Conservation (phyloP, 2,113 vertebrate species). For the Heloderma charlesbogerti region DNA sequence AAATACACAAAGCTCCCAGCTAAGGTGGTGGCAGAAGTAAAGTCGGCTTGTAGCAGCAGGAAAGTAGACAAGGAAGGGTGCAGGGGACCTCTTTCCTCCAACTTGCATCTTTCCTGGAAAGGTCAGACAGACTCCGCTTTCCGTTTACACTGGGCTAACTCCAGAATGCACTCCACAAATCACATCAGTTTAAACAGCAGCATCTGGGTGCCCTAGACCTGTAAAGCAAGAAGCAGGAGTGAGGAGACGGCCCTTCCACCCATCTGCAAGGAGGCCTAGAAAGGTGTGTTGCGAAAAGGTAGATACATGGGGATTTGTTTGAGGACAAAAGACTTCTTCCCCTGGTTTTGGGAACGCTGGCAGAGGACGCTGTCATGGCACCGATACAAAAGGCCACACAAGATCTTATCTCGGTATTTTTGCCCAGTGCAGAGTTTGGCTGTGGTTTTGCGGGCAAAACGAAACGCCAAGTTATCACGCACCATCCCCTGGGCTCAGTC, state of each 20-base stretch:
- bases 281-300: not conserved
- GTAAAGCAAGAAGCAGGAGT: not conserved
- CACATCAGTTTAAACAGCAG: not conserved
- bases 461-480: constrained; percentile 60
- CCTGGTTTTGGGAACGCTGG: not conserved
- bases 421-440: constrained; percentile 80
- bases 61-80: not conserved
- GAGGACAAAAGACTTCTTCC: not conserved
- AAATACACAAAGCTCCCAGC: not conserved
- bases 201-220: not conserved
- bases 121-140: not conserved
- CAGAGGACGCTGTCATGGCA: not conserved
- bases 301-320: not conserved
- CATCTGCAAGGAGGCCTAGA: not conserved
- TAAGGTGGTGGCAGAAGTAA: not conserved
- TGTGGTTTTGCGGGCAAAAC: constrained; percentile 76
- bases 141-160: not conserved
- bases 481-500: constrained; percentile 39
- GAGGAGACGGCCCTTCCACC: not conserved
- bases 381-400: not conserved
- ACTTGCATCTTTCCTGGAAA: not conserved
- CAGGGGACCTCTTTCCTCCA: not conserved
- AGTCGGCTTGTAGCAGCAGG: not conserved
- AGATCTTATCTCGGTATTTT: constrained; percentile 51
- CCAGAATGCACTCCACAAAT: not conserved